Evolutionary conservation across 2,888 invertebrate species (phyloP), one percentile per base, ranked within the genome.

Genomic region (Clostera curtula): DNA sequence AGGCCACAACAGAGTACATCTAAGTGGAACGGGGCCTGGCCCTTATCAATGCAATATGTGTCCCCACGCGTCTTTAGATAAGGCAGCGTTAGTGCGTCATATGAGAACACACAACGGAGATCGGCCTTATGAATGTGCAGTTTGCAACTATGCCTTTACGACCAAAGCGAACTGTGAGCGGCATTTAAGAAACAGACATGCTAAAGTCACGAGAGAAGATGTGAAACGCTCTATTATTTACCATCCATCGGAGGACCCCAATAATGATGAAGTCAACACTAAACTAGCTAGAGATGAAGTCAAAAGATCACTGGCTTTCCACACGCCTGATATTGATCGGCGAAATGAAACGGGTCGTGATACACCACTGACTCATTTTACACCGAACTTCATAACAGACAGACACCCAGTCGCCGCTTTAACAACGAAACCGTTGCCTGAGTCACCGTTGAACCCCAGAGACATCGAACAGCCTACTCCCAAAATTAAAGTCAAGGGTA

Each of bases 151-250:
- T 60, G 96, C 97, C 2, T 98, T 98, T 70, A 97, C 97, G 12
- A 97, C 97, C 0, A 97, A 97, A 79, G 97, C 97, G 1, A 97
- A 98, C 64, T 98, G 98, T 67, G 97, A 98, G 74, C 86, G 97
- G 4, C 97, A 98, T 68, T 86, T 97, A 49, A 87, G 96, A 41
- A 97, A 97, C 67, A 88, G 96, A 12, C 97, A 97, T 57, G 90
- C 92, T 0, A 95, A 95, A 69, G 88, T 90, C 1, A 91, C 92
- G 1, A 87, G 95, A 28, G 94, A 96, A 46, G 96, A 97, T 49
- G 93, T 97, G 0, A 95, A 96, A 62, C 90, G 90, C 41, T 89
- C 93, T 4, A 93, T 97, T 27, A 93, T 94, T 36, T 93, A 94
- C 54, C 93, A 94, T 61, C 93, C 93, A 0, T 92, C 91, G 1